phyloP scores from a whole-genome alignment of 53 echinoderm and acorn worm genomes.

The Crossaster papposus region DNA sequence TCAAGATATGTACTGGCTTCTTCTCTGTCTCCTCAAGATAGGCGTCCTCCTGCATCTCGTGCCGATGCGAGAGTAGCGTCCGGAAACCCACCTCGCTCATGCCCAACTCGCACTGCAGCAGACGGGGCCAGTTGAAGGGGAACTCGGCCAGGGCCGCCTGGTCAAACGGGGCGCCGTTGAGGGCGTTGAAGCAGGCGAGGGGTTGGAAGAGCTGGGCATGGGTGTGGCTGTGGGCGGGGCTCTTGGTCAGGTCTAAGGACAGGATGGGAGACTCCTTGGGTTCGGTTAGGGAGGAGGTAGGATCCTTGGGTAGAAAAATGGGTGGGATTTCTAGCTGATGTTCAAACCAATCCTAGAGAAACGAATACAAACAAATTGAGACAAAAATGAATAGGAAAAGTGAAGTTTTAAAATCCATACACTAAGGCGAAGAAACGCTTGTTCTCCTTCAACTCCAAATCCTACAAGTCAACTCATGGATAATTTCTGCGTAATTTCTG shows the following conservation, averaged over 20 bases:
- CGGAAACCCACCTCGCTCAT: slow-evolving; percentile 90
- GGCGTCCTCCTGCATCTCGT: slow-evolving; percentile 94
- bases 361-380: background rate
- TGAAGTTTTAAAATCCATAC: too few relatives aligned
- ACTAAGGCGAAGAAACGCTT: too few relatives aligned
- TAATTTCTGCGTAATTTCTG: too few relatives aligned
- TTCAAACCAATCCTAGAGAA: slow-evolving; percentile 78
- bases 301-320: slow-evolving; percentile 51
- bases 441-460: too few relatives aligned
- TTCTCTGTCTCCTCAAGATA: slow-evolving; percentile 85
- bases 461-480: too few relatives aligned
- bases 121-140: slow-evolving; percentile 75
- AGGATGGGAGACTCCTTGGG: slow-evolving; percentile 43
- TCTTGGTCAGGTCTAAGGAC: slow-evolving; percentile 52
- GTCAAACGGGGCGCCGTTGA: slow-evolving; percentile 64
- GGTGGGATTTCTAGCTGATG: slow-evolving; percentile 82
- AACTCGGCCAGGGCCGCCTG: slow-evolving; percentile 74
- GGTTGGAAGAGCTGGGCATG: slow-evolving; percentile 60
- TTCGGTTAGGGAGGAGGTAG: slow-evolving; percentile 16
- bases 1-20: slow-evolving; percentile 80
- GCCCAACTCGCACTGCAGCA: slow-evolving; percentile 88
- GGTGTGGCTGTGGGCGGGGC: slow-evolving; percentile 8
- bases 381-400: background rate
- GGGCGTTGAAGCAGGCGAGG: slow-evolving; percentile 50
- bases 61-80: slow-evolving; percentile 85